Conservation (phyloP, 1,140 invertebrate genomes). For the Dendroctonus ponderosae region DNA sequence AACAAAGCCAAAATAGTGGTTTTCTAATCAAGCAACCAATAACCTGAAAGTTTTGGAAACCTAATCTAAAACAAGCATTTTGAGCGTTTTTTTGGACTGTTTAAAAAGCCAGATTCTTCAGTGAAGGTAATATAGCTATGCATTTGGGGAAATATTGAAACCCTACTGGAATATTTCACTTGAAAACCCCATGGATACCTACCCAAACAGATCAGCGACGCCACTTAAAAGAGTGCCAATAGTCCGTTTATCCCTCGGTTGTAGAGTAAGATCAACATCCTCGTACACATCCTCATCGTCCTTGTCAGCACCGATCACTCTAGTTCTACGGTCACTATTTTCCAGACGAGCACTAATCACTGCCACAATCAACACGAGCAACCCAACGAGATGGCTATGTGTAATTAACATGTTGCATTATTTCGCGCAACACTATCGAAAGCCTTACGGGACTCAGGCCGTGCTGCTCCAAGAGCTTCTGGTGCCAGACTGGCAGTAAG, state of each 20-base stretch:
- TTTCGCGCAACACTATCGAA: not conserved
- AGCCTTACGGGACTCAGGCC: not conserved
- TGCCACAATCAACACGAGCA: constrained; percentile 24
- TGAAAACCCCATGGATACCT: constrained; percentile 5
- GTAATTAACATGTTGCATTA: constrained; percentile 22
- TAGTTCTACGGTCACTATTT: constrained; percentile 11
- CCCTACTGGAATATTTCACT: not conserved
- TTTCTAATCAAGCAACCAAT: too few relatives aligned
- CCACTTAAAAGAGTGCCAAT: constrained; percentile 27
- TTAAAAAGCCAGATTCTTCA: too few relatives aligned
- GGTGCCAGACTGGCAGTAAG: constrained; percentile 11
- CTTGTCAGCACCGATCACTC: not conserved
- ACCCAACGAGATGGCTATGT: not conserved
- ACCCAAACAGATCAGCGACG: constrained; percentile 32
- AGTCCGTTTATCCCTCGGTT: constrained; percentile 32
- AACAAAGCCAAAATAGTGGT: too few relatives aligned
- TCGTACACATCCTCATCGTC: constrained; percentile 12
- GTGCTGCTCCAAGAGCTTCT: constrained; percentile 16
- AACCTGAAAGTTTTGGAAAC: too few relatives aligned
- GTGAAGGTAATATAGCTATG: too few relatives aligned
- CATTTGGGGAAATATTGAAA: too few relatives aligned
- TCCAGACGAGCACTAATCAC: constrained; percentile 16
- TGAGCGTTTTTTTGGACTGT: too few relatives aligned
- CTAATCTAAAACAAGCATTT: too few relatives aligned
- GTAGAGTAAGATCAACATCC: constrained; percentile 14